A percentile compares a stretch with the other conserved stretches of the same genome.
These are phyloP conservation scores for Norana najaformis DNA, from an alignment of 2,888 invertebrate genomes.

Conservation along the genomic window DNA sequence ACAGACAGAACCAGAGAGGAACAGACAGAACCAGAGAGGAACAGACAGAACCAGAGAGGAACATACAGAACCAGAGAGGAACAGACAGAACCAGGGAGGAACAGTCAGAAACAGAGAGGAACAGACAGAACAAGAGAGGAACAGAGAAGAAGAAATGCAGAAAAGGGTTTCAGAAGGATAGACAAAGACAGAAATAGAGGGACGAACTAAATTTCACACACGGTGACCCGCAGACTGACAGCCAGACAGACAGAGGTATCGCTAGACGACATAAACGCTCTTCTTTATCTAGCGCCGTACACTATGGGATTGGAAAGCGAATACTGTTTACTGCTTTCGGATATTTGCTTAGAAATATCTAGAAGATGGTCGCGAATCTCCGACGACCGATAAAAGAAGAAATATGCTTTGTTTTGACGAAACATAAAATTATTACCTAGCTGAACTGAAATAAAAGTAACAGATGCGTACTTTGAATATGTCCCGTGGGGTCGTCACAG, in stretches of 20 bases:
- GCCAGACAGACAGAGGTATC: background rate
- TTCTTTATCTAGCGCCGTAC: background rate
- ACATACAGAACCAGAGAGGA: background rate
- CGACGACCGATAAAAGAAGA: background rate
- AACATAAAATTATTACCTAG: constrained; percentile 3
- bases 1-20: background rate
- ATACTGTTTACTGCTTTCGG: background rate
- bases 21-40: background rate
- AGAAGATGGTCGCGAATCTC: background rate
- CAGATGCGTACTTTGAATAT: background rate
- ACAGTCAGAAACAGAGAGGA: background rate
- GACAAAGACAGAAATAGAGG: background rate
- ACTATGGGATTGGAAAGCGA: constrained; percentile 13
- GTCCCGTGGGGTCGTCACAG: background rate
- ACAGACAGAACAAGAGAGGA: background rate
- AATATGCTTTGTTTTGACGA: background rate
- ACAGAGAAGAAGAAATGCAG: too few relatives aligned
- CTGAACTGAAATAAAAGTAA: background rate
- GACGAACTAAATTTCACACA: background rate
- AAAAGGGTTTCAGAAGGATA: background rate
- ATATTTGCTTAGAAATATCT: constrained; percentile 13
- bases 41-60: background rate
- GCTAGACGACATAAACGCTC: background rate
- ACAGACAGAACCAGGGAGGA: background rate
- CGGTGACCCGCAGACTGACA: background rate